Percentiles rank a stretch among this genome's conserved stretches.
These are phyloP conservation scores for Syndactyla subalaris DNA, from an alignment of 2,797 vertebrate species.

Conservation along the genomic window DNA sequence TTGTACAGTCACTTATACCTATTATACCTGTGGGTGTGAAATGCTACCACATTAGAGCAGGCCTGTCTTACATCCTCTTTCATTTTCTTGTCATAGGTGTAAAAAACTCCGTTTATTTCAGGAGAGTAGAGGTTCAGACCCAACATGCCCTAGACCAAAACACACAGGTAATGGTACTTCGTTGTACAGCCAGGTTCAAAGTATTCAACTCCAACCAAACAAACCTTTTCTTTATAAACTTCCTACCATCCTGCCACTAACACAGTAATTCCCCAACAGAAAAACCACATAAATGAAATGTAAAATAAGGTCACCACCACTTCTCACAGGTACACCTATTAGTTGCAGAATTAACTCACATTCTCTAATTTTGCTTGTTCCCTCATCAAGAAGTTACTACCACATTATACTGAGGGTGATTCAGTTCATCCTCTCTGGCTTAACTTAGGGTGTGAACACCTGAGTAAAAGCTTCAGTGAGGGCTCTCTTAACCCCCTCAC, in stretches of 20 bases:
- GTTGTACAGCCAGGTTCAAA: background rate
- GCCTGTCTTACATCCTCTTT: background rate
- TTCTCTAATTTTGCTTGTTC: background rate
- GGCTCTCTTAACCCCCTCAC: background rate
- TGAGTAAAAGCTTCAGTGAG: background rate
- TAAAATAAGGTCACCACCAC: background rate
- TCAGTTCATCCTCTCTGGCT: background rate
- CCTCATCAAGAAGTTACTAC: background rate
- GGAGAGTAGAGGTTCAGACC: background rate
- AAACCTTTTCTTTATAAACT: background rate
- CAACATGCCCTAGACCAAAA: background rate
- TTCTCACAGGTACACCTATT: background rate
- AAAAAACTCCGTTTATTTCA: background rate
- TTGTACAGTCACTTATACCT: background rate
- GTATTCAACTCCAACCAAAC: background rate
- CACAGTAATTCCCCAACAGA: background rate
- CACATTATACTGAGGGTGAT: background rate
- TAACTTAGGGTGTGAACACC: background rate
- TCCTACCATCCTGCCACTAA: background rate
- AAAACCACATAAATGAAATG: background rate
- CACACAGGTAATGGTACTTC: background rate
- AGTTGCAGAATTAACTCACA: background rate
- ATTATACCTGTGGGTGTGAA: conserved; percentile 18
- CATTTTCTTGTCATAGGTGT: background rate
- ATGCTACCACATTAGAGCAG: background rate